Evolutionary conservation across 2,113 vertebrate genomes (phyloP), one percentile per base, ranked within the genome.

Genomic region (Lichenostomus cassidix): DNA sequence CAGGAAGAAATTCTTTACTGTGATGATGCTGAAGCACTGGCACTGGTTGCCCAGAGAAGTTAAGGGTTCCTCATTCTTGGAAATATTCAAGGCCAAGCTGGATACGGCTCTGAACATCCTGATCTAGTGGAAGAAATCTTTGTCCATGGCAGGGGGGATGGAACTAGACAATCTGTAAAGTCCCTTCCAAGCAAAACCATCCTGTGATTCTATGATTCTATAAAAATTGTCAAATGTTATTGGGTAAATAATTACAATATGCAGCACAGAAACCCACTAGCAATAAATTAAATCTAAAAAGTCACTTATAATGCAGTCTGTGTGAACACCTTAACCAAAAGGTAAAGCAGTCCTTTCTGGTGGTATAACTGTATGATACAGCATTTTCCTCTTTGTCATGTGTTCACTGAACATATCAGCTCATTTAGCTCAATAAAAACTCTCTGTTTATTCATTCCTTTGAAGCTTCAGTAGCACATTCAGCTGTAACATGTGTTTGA

Each of bases 391-490:
- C 50, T 87, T 77, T 73, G 23, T 59, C 44, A 27, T 23, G 19
- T 39, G 29, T 49, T 92, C 64, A 60, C 39, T 14, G 56, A 89
- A 89, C 28, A 8, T 63, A 90, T 56, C 53, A 76, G 4, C 63
- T 64, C 71, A 65, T 60, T 65, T 60, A 93, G 16, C 39, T 55
- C 33, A 68, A 47, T 31, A 46, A 22, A 87, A 91, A 93, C 31
- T 73, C 47, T 53, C 29, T 91, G 21, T 90, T 44, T 23, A 83
- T 75, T 84, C 27, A 62, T 63, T 77, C 41, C 71, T 96, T 97
- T 92, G 94, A 96, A 95, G 74, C 35, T 78, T 88, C 87, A 73
- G 29, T n/a, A 88, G 29, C 53, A 89, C 47, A 47, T 53, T 95
- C 74, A 90, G 29, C 46, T 64, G 50, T 92, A 95, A 91, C 7